Conservation (phyloP, 1,140 invertebrate species). For the Mizuhopecten yessoensis region DNA sequence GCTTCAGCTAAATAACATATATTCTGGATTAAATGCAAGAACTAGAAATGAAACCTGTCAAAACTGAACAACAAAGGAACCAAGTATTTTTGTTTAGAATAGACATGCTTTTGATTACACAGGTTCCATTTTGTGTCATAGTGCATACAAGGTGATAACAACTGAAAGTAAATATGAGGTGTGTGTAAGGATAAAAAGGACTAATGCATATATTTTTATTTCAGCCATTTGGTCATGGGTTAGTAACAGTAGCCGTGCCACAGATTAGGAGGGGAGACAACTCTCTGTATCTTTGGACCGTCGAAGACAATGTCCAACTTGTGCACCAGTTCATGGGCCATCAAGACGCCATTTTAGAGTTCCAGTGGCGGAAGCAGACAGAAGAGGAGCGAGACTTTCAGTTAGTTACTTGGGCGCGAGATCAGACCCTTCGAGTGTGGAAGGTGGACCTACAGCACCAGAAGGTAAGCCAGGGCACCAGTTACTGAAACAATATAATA, state of each 20-base stretch:
- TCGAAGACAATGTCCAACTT: conserved; percentile 86
- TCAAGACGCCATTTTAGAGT: conserved; percentile 96
- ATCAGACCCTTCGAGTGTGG: conserved; percentile 96
- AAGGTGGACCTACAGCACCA: conserved; percentile 91
- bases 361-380: conserved; percentile 91
- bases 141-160: no score
- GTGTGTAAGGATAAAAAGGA: no score
- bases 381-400: conserved; percentile 88
- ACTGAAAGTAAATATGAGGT: no score
- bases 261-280: conserved; percentile 92
- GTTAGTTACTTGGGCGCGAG: conserved; percentile 97
- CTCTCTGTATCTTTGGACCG: conserved; percentile 92
- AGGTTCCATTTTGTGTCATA: no score
- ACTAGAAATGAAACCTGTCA: no score
- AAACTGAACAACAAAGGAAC: no score
- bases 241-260: conserved; percentile 95
- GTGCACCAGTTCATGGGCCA: conserved; percentile 96
- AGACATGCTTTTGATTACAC: no score
- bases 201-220: conserved; percentile 26
- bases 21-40: no score
- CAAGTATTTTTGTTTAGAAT: no score
- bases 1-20: no score
- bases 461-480: conserved; percentile 69
- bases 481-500: no score
- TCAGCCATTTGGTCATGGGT: conserved; percentile 95